Evolutionary conservation across 1,140 invertebrate species (phyloP).

Genomic region (Eriocheir sinensis): DNA sequence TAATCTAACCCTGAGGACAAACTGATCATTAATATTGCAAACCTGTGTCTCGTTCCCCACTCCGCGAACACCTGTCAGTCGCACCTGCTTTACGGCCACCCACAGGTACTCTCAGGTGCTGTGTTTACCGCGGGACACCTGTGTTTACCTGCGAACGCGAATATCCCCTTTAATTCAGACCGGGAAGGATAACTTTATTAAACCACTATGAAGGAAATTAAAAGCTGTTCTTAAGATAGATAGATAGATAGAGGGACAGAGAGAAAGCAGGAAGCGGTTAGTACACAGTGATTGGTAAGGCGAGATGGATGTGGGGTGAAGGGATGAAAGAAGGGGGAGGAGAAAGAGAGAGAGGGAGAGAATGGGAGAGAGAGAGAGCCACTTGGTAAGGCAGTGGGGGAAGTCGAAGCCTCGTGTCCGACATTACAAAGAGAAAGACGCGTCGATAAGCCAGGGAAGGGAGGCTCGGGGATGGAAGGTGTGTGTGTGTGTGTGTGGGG

Average conservation of each 20-base stretch:
- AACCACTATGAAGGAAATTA: background rate
- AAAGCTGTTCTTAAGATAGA: background rate
- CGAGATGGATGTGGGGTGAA: no score
- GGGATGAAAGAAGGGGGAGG: no score
- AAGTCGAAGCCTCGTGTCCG: background rate
- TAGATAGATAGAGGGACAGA: background rate
- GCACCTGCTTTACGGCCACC: background rate
- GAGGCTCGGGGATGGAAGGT: background rate
- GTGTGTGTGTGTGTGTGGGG: no score
- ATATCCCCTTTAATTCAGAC: no score
- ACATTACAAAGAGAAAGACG: background rate
- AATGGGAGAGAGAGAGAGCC: background rate
- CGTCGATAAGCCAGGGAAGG: background rate
- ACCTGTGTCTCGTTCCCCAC: background rate
- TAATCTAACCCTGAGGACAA: no score
- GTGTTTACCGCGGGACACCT: background rate
- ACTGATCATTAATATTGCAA: background rate
- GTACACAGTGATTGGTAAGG: no score
- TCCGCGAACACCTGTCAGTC: background rate
- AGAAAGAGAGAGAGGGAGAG: background rate
- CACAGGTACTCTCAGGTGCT: background rate
- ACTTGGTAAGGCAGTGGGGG: background rate
- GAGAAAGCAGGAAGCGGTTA: background rate
- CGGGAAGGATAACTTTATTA: no score
- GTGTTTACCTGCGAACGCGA: background rate